Evolutionary conservation across 1,140 invertebrate species (phyloP).

Genomic region (Hylaeus anthracinus): DNA sequence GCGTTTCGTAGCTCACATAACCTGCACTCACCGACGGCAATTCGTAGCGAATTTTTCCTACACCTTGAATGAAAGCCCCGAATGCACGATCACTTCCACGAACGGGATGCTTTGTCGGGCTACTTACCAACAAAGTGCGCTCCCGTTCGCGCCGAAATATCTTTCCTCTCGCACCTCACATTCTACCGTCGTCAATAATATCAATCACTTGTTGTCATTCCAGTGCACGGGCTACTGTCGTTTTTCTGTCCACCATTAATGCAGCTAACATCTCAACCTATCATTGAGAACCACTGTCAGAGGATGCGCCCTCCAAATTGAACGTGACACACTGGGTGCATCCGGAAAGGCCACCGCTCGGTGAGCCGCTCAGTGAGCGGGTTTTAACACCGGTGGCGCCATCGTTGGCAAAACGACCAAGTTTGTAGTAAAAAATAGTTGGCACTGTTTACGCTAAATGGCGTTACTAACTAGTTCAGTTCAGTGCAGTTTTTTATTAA

Average conservation of each 20-base stretch:
- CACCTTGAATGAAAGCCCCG: constrained; percentile 45
- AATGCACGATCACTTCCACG: background rate
- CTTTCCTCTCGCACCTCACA: constrained; percentile 48
- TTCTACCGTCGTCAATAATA: constrained; percentile 64
- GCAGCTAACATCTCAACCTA: background rate
- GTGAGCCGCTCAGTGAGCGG: too few relatives aligned
- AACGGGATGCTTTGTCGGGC: constrained; percentile 18
- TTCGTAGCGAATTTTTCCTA: constrained; percentile 49
- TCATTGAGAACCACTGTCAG: constrained; percentile 14
- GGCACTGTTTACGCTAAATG: too few relatives aligned
- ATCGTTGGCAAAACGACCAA: too few relatives aligned
- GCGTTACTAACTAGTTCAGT: too few relatives aligned
- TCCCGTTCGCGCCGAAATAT: constrained; percentile 38
- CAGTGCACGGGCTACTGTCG: constrained; percentile 31
- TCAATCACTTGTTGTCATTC: constrained; percentile 62
- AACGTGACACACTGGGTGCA: background rate
- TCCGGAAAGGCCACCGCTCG: too few relatives aligned
- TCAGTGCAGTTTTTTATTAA: too few relatives aligned
- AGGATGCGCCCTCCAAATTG: background rate
- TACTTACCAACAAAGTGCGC: constrained; percentile 43
- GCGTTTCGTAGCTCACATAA: constrained; percentile 63
- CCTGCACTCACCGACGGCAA: constrained; percentile 50
- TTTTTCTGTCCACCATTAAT: constrained; percentile 8
- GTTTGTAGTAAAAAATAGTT: too few relatives aligned
- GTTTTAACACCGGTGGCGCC: too few relatives aligned